These are phyloP conservation scores for Anser brachyrhynchus DNA, from an alignment of 2,113 vertebrate genomes.

Conservation along the genomic window DNA sequence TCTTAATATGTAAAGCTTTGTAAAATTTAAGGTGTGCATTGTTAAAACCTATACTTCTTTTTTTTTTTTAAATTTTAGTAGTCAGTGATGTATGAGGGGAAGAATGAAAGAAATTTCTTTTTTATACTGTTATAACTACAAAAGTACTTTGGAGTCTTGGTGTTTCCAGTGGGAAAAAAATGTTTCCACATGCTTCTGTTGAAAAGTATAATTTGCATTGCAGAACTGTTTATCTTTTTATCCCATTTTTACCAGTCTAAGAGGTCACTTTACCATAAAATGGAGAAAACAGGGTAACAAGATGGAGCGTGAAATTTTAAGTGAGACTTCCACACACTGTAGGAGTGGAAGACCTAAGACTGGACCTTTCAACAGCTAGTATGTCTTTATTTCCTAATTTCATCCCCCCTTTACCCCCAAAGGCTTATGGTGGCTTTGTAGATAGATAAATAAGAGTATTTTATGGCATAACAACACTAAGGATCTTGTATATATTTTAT, in stretches of 20 bases:
- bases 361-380: background rate
- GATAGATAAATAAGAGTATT: background rate
- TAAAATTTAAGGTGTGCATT: background rate
- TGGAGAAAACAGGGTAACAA: background rate
- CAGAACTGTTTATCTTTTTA: background rate
- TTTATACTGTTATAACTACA: background rate
- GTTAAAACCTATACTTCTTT: background rate
- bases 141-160: background rate
- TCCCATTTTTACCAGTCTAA: background rate
- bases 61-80: background rate
- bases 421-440: background rate
- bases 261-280: background rate
- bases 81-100: background rate
- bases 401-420: background rate
- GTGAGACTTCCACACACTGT: background rate
- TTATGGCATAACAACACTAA: rapidly evolving
- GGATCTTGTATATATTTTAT: background rate
- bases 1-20: background rate
- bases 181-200: background rate
- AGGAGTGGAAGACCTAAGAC: background rate
- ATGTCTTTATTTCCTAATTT: background rate
- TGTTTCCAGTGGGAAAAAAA: background rate
- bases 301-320: background rate
- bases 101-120: background rate
- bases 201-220: background rate